Evolutionary conservation across 2,113 vertebrate genomes (phyloP).

Genomic region (Dendropsophus ebraccatus): DNA sequence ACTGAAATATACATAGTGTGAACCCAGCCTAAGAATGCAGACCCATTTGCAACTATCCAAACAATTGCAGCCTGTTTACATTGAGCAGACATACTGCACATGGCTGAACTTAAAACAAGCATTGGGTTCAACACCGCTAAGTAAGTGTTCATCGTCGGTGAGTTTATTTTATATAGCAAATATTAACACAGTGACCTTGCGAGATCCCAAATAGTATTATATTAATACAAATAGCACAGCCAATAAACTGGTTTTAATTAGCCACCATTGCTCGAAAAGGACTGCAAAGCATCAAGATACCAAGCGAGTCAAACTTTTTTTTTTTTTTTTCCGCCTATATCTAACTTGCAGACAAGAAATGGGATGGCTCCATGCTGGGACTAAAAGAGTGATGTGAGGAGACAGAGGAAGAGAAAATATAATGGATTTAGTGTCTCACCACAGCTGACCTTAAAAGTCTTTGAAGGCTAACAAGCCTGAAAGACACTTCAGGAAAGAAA

Average conservation of each 20-base stretch:
- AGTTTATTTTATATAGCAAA: constrained; percentile 4
- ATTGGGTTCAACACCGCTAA: not conserved
- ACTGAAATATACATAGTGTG: too few species aligned
- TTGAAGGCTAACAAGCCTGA: constrained; percentile 59
- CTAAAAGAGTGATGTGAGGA: constrained; percentile 42
- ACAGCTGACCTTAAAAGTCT: constrained; percentile 53
- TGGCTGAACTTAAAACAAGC: not conserved
- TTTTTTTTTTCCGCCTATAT: constrained; percentile 32
- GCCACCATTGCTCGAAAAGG: not conserved
- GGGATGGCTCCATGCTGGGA: constrained; percentile 52
- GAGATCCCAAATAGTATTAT: not conserved
- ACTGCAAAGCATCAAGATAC: constrained; percentile 40
- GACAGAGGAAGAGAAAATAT: constrained; percentile 49
- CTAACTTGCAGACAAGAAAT: constrained; percentile 37
- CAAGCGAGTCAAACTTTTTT: constrained; percentile 40
- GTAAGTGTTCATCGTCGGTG: not conserved
- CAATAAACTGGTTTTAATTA: not conserved
- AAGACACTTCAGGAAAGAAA: constrained; percentile 42
- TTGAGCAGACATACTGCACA: not conserved
- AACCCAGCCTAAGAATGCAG: too few species aligned
- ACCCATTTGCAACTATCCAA: not conserved
- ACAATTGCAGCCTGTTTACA: not conserved
- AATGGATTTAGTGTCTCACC: constrained; percentile 52
- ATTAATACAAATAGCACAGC: not conserved
- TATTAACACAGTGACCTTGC: not conserved